Percentiles rank a stretch among this genome's conserved stretches.
These are phyloP conservation scores for Saccostrea cuccullata DNA, from an alignment of 1,140 invertebrate genomes.

Conservation along the genomic window DNA sequence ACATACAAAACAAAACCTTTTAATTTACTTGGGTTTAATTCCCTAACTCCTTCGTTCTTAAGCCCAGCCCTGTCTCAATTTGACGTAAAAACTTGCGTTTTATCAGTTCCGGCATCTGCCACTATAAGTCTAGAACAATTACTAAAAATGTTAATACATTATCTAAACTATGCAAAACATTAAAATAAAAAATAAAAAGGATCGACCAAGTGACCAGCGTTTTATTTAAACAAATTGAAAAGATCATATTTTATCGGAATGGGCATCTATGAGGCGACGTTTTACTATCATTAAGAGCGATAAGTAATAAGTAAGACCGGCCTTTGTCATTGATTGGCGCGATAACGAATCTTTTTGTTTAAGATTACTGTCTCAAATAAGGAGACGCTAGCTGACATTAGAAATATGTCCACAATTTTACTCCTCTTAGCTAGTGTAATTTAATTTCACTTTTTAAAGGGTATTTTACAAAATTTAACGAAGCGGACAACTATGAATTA, in stretches of 20 bases:
- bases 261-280: constrained; percentile 12
- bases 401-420: neutral
- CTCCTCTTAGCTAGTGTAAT: neutral
- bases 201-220: neutral
- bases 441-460: neutral
- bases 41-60: neutral
- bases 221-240: constrained; percentile 16
- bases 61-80: constrained; percentile 28
- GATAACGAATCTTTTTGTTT: constrained; percentile 32
- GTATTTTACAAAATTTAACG: neutral
- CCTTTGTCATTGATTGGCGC: neutral
- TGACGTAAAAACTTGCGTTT: constrained; percentile 2
- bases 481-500: neutral
- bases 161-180: constrained; percentile 29
- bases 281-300: constrained; percentile 2
- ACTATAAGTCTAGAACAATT: constrained; percentile 28
- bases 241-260: constrained; percentile 10
- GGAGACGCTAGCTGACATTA: neutral
- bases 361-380: neutral
- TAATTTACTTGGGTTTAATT: constrained; percentile 34
- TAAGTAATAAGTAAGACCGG: neutral
- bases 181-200: neutral
- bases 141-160: constrained; percentile 28
- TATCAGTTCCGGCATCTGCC: constrained; percentile 36
- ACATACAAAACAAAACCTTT: constrained; percentile 32